Base-by-base conservation (phyloP, 2,888 invertebrate species). In the Drosophila helvetica region DNA sequence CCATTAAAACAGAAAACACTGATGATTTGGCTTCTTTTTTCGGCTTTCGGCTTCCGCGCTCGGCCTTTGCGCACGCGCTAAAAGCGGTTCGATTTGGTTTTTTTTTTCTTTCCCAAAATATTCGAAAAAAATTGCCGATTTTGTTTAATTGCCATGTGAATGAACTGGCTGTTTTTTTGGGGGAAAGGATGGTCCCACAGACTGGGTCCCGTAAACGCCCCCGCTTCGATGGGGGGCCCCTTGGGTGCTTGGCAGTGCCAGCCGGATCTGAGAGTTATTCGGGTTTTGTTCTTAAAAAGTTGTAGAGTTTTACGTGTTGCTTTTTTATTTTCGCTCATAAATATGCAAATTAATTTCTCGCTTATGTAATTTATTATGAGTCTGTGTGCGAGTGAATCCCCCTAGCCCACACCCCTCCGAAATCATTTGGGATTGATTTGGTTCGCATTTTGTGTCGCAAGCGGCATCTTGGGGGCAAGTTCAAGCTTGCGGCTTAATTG, bases 231-330 rank as follows among this genome's bases (percentile, higher is more conserved):
- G 22, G n/a, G n/a, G 43, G 51, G 22, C 25, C 47, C 45, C 42
- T 25, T 56, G 70, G 64, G 89, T 89, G 89, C 85, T 88, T 77
- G 90, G 75, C 78, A 71, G 88, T 89, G 85, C 89, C 89, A 89
- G 85, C 88, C 90, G 89, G 88, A 89, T 89, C 82, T 88, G 59
- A 50, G 50, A 63, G 42, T 22, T 38, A 19, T 25, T 30, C 45
- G 55, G 48, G 53, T 66, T 22, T 52, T 55, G 75, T 83, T 86
- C 83, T 85, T 30, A 70, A 79, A 77, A 75, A 52, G 51, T 69
- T 79, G 77, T 65, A 66, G 68, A 67, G 75, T 76, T 76, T 78
- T 66, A 63, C 65, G n/a, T 75, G 50, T 55, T 52, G 55, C 19
- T 48, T 55, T 81, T 83, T 86, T 80, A 77, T 86, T 83, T 80